Base-by-base conservation (phyloP, 2,113 vertebrate species). In the Tauraco erythrolophus region DNA sequence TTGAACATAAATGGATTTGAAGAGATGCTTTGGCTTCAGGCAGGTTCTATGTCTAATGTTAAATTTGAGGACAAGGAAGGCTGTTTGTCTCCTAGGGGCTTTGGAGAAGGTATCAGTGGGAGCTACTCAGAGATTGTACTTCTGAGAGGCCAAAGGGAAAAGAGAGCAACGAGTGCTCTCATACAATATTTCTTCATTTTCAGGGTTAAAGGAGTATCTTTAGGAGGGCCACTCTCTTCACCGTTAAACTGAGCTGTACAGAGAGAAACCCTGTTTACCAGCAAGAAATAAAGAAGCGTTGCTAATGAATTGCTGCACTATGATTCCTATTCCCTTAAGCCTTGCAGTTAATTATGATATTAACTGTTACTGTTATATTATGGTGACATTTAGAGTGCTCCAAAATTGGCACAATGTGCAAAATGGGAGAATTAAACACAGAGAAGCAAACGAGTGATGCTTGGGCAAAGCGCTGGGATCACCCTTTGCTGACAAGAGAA, bases 331-430 rank as follows among this genome's bases (percentile, higher is more conserved):
- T 92, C 95, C 94, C 92, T 74, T 79, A 51, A 89, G 81, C 56
- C 75, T 93, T 37, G 39, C 50, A 50, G 93, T 94, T 95, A 96
- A 96, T 84, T 94, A 92, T 94, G 84, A 92, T 41, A 84, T 95
- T 88, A 96, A 90, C 75, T 30, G 50, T 41, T 91, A 45, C 51
- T 94, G 53, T 66, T 84, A 17, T 19, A 43, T 84, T 74, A 51
- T 13, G 12, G 65, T 95, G 96, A 94, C 94, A 89, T 94, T 92
- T 89, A 74, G 64, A 94, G 84, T 25, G 2, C 77, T 91, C 89
- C 10, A 39, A 50, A 95, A 87, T 18, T 33, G 76, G 89, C 92
- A 87, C 79, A 31, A 39, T 5, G 53, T 57, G 85, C 68, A 76
- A 82, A 94, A 89, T 21, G 68, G 58, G 65, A 85, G 89, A 96